These are phyloP conservation scores for Eupeodes latifasciatus DNA, from an alignment of 2,888 invertebrate species.

Conservation along the genomic window DNA sequence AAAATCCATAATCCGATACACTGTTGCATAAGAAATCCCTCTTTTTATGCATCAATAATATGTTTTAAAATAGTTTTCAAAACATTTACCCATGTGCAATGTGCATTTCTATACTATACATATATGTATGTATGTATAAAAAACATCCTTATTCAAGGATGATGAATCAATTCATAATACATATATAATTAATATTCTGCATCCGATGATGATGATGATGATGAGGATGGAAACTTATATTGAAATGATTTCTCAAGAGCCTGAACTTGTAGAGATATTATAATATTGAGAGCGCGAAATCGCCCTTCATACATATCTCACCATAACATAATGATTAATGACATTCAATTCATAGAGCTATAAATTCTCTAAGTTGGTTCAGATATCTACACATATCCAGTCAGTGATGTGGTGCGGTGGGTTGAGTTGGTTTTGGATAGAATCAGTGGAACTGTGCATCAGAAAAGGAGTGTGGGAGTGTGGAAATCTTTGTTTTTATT, in stretches of 20 bases:
- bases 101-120: not conserved
- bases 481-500: slow-evolving; percentile 28
- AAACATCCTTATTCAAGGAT: slow-evolving; percentile 24
- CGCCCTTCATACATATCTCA: slow-evolving; percentile 39
- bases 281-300: not conserved
- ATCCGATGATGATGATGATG: slow-evolving; percentile 33
- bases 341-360: slow-evolving; percentile 71
- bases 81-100: not conserved
- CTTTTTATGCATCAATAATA: too few species aligned
- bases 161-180: slow-evolving; percentile 57
- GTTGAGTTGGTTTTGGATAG: not conserved
- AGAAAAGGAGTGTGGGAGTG: slow-evolving; percentile 1
- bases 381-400: slow-evolving; percentile 37
- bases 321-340: slow-evolving; percentile 68
- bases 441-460: not conserved
- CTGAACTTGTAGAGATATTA: slow-evolving; percentile 1
- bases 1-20: too few species aligned
- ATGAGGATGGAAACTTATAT: slow-evolving; percentile 32
- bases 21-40: not conserved
- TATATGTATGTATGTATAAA: too few species aligned
- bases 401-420: slow-evolving; percentile 17
- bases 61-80: not conserved
- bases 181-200: slow-evolving; percentile 12
- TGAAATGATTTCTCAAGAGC: slow-evolving; percentile 43
- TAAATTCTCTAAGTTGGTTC: slow-evolving; percentile 61